Evolutionary conservation across 1,140 invertebrate species (phyloP).

Genomic region (Olivierus martensii): DNA sequence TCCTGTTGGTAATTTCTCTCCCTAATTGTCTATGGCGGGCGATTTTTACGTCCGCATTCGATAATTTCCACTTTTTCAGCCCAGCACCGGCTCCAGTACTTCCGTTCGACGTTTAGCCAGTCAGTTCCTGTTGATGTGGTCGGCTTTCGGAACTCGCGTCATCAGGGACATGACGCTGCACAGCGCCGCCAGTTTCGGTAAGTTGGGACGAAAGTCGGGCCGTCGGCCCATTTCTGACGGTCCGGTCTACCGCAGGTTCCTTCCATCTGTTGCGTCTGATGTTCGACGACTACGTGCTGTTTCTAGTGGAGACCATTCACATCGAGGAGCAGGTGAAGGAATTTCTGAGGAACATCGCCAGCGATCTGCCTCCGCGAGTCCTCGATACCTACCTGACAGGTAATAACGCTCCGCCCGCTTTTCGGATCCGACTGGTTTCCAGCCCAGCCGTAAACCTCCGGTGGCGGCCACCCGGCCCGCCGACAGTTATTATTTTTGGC

Average conservation of each 20-base stretch:
- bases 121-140: slow-evolving; percentile 38
- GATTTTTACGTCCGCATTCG: no score
- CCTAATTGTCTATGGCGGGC: no score
- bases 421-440: no score
- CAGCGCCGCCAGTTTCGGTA: slow-evolving; percentile 39
- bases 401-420: no score
- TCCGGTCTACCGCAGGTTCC: slow-evolving; percentile 29
- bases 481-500: no score
- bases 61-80: no score
- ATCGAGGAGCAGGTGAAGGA: slow-evolving; percentile 32
- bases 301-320: slow-evolving; percentile 34
- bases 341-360: slow-evolving; percentile 29
- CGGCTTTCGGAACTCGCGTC: slow-evolving; percentile 35
- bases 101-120: slow-evolving; percentile 27
- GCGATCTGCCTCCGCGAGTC: slow-evolving; percentile 22
- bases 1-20: slow-evolving; percentile 29
- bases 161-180: slow-evolving; percentile 39
- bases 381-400: neutral
- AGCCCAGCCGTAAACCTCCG: no score
- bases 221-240: no score
- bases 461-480: no score
- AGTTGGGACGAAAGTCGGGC: no score
- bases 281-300: slow-evolving; percentile 40
- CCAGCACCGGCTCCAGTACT: no score
- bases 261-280: slow-evolving; percentile 40